Conservation (phyloP, 2,888 invertebrate species). For the Pristionchus maxplancki region DNA sequence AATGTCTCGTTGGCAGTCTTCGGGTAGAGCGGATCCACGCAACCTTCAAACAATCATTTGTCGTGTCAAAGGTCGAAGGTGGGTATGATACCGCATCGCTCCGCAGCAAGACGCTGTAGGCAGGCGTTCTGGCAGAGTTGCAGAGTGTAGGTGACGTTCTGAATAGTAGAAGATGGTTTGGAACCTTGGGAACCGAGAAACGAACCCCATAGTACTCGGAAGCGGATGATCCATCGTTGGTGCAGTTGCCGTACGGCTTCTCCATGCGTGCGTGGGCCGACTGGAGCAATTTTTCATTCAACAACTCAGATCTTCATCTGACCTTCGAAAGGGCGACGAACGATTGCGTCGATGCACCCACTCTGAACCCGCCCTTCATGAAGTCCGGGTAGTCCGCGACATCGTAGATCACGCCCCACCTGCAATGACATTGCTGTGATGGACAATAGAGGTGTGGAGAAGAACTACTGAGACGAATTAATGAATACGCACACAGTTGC, state of each 20-base stretch:
- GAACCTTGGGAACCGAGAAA: too few relatives aligned
- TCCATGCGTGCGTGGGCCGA: neutral
- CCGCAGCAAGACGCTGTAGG: neutral
- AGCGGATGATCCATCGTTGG: neutral
- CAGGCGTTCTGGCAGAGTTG: neutral
- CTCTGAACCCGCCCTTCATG: constrained; percentile 6
- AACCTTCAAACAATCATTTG: too few relatives aligned
- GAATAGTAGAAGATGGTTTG: neutral
- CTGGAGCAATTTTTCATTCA: neutral
- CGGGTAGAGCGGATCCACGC: constrained; percentile 27
- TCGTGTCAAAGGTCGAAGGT: too few relatives aligned
- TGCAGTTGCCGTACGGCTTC: neutral
- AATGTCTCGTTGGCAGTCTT: neutral
- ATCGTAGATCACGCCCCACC: constrained; percentile 30
- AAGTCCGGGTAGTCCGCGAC: constrained; percentile 2
- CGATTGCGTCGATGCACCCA: neutral
- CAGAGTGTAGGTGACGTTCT: constrained; percentile 7
- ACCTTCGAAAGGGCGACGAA: constrained; percentile 39
- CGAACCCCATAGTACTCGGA: constrained; percentile 16
- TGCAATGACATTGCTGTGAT: neutral
- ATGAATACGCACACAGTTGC: neutral
- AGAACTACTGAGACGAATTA: too few relatives aligned
- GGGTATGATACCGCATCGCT: constrained; percentile 2
- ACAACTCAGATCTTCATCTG: neutral
- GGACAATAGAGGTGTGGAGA: neutral